These are phyloP conservation scores for Gymnoscopelus braueri DNA, from an alignment of 2,797 vertebrate genomes.

Conservation along the genomic window DNA sequence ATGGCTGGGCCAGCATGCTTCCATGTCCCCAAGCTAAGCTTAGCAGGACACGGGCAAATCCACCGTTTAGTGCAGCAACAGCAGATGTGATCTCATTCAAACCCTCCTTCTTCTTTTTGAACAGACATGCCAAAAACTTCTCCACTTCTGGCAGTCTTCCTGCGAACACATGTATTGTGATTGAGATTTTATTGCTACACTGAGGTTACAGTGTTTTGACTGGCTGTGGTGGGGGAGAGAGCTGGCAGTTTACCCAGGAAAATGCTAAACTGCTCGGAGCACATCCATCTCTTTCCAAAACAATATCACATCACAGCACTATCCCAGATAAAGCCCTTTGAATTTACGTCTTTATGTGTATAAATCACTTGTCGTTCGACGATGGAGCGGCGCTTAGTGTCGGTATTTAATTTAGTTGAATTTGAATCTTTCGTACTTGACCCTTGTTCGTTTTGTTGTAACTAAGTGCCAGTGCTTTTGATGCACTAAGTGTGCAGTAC, in stretches of 20 bases:
- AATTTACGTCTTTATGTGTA: too few relatives aligned
- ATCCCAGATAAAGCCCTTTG: too few relatives aligned
- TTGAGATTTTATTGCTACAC: background rate
- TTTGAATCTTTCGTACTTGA: too few relatives aligned
- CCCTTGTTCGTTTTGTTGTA: too few relatives aligned
- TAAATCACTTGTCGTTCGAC: too few relatives aligned
- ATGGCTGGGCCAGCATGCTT: background rate
- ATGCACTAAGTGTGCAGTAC: too few relatives aligned
- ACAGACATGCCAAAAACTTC: conserved; percentile 26
- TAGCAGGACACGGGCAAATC: conserved; percentile 34
- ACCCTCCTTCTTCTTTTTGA: conserved; percentile 37
- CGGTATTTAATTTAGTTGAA: too few relatives aligned
- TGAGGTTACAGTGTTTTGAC: conserved; percentile 1
- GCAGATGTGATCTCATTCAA: conserved; percentile 47
- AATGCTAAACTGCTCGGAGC: too few relatives aligned
- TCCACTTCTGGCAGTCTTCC: conserved; percentile 38
- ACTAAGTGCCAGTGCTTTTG: too few relatives aligned
- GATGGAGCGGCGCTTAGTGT: too few relatives aligned
- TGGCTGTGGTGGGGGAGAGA: background rate
- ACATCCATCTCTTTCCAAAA: too few relatives aligned
- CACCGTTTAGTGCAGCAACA: conserved; percentile 35
- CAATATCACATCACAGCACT: too few relatives aligned
- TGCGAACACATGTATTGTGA: background rate
- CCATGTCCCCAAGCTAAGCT: conserved; percentile 29
- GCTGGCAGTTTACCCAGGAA: background rate